These are phyloP conservation scores for Rousettus leschenaultii DNA, from an alignment of 2,113 vertebrate species.

Conservation along the genomic window DNA sequence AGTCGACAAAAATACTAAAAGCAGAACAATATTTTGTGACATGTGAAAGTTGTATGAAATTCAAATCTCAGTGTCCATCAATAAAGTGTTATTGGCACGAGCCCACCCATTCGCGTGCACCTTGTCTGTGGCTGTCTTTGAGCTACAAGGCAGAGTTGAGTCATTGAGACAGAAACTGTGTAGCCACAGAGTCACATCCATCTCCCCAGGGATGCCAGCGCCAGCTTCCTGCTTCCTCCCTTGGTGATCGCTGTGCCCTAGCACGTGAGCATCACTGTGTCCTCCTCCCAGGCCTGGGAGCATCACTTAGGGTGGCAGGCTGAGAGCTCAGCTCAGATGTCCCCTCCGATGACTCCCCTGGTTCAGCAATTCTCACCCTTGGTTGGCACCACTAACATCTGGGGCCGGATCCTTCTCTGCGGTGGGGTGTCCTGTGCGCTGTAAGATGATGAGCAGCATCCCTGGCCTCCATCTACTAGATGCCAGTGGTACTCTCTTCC, in stretches of 20 bases:
- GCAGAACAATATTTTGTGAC: not conserved
- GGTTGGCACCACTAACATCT: not conserved
- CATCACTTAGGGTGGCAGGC: not conserved
- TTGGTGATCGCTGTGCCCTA: not conserved
- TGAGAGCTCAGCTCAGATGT: not conserved
- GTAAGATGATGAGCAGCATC: no score
- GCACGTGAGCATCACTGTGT: fast-evolving
- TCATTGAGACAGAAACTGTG: not conserved
- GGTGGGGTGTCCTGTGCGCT: not conserved
- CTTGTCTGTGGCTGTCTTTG: not conserved
- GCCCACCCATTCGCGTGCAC: no score
- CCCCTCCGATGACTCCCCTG: not conserved
- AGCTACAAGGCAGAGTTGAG: not conserved
- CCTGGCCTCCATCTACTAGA: not conserved
- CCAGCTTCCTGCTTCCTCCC: not conserved
- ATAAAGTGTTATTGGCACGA: not conserved
- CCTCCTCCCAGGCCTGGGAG: not conserved
- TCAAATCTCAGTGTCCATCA: not conserved
- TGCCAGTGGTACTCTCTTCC: not conserved
- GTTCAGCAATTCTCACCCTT: not conserved
- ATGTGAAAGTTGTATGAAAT: not conserved
- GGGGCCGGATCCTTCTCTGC: fast-evolving
- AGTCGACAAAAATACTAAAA: not conserved
- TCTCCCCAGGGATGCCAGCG: not conserved
- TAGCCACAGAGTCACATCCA: not conserved